These are phyloP conservation scores for Hirudinaria manillensis DNA, from an alignment of 2,888 invertebrate species.

Conservation along the genomic window DNA sequence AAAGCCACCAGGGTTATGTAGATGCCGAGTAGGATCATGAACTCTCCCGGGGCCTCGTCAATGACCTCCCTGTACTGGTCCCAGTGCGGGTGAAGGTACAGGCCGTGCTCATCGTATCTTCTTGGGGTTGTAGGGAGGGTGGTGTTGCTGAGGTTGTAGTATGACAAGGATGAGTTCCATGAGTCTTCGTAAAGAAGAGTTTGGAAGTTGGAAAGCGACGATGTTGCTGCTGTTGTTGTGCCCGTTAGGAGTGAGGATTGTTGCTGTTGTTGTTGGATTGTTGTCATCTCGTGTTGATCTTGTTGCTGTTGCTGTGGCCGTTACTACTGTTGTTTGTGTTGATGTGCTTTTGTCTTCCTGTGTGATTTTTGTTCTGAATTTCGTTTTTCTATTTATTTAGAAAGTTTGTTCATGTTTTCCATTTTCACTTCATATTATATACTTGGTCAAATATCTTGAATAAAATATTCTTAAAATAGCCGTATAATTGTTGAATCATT, in stretches of 20 bases:
- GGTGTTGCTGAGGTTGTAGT: constrained; percentile 1
- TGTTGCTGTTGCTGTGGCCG: not conserved
- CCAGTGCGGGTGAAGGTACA: constrained; percentile 30
- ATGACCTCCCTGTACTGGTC: constrained; percentile 28
- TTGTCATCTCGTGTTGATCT: not conserved
- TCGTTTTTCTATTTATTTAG: too few species aligned
- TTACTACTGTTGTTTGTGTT: not conserved
- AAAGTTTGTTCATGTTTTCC: too few species aligned
- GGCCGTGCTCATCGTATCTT: constrained; percentile 28
- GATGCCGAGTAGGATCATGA: constrained; percentile 35
- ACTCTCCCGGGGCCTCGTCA: constrained; percentile 23
- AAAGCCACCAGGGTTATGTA: constrained; percentile 64
- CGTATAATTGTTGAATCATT: too few species aligned
- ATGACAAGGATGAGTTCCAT: too few species aligned
- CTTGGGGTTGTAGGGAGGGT: constrained; percentile 10
- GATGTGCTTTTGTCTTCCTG: not conserved
- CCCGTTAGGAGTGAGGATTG: constrained; percentile 1
- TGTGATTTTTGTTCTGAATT: too few species aligned
- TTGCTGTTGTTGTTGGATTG: too few species aligned
- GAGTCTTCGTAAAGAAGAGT: too few species aligned
- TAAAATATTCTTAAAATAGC: too few species aligned
- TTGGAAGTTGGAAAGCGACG: not conserved
- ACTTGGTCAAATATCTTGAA: too few species aligned
- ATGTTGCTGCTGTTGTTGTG: constrained; percentile 2
- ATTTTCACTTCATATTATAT: too few species aligned